phyloP scores from a whole-genome alignment of 2,113 vertebrate species.

The Myxocyprinus asiaticus region DNA sequence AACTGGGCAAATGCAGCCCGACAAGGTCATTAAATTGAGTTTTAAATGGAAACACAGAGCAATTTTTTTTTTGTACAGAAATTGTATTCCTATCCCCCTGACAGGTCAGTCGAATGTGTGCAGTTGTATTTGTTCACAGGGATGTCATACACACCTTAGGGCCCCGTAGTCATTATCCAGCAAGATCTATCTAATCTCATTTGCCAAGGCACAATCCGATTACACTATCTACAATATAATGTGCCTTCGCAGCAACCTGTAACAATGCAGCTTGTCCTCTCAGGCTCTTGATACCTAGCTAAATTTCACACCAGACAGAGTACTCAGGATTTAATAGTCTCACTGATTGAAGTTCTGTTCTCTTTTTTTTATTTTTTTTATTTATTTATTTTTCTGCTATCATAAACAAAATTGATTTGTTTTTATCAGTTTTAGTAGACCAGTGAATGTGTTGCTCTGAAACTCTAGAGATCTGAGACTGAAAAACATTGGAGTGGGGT shows the following conservation, averaged over 20 bases:
- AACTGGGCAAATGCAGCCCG: slow-evolving; percentile 3
- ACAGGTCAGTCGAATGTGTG: slow-evolving; percentile 25
- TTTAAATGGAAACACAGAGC: slow-evolving; percentile 13
- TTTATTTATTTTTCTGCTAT: not conserved
- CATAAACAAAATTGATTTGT: slow-evolving; percentile 12
- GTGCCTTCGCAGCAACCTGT: slow-evolving; percentile 51
- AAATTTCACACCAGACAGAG: slow-evolving; percentile 17
- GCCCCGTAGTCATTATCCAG: slow-evolving; percentile 50
- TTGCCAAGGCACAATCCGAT: slow-evolving; percentile 56
- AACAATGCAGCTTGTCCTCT: slow-evolving; percentile 44
- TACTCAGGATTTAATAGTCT: slow-evolving; percentile 13
- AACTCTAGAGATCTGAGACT: not conserved
- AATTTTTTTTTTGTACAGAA: not conserved
- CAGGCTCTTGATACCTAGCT: slow-evolving; percentile 8
- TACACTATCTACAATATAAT: slow-evolving; percentile 45
- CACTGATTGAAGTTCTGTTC: slow-evolving; percentile 13
- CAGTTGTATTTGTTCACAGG: slow-evolving; percentile 25
- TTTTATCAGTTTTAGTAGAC: slow-evolving; percentile 13
- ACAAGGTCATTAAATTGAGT: slow-evolving; percentile 21
- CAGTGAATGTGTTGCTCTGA: not conserved
- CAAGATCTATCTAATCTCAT: slow-evolving; percentile 60
- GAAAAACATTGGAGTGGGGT: too few relatives aligned
- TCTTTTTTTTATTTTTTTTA: too few relatives aligned
- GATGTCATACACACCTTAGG: slow-evolving; percentile 18
- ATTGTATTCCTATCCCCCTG: slow-evolving; percentile 23